phyloP scores from a whole-genome alignment of 2,888 invertebrate genomes.

The Stenoptilia bipunctidactyla region DNA sequence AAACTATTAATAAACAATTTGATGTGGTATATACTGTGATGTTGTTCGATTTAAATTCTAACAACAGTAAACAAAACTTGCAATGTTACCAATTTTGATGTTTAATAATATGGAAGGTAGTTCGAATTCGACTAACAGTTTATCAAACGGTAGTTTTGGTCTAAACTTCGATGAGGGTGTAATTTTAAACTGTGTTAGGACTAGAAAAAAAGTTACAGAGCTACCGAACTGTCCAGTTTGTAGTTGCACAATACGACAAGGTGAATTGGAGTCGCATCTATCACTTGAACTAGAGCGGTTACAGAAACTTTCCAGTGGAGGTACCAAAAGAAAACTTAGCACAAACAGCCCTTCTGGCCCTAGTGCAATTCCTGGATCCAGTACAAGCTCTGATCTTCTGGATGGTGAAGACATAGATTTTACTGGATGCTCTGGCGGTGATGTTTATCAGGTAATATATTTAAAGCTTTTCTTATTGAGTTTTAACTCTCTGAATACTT shows the following conservation, averaged over 20 bases:
- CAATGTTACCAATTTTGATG: conserved; percentile 58
- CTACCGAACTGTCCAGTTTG: conserved; percentile 90
- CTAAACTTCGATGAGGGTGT: conserved; percentile 49
- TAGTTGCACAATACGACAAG: conserved; percentile 83
- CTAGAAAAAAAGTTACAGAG: conserved; percentile 74
- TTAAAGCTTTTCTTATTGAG: too few relatives aligned
- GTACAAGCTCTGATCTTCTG: conserved; percentile 30
- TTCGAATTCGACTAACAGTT: conserved; percentile 38
- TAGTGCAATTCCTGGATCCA: conserved; percentile 36
- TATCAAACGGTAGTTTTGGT: conserved; percentile 31
- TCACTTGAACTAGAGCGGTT: conserved; percentile 76
- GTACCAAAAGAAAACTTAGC: conserved; percentile 48
- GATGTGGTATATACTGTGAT: conserved; percentile 34
- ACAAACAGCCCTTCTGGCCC: conserved; percentile 28
- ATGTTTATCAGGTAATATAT: conserved; percentile 54
- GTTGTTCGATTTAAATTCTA: conserved; percentile 44
- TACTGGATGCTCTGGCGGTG: conserved; percentile 50
- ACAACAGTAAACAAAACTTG: conserved; percentile 25
- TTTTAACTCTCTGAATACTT: neutral
- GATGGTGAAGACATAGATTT: conserved; percentile 47
- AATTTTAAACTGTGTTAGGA: conserved; percentile 63
- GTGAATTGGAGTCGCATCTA: conserved; percentile 88
- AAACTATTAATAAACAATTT: conserved; percentile 25
- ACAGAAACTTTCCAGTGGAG: conserved; percentile 40
- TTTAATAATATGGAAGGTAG: conserved; percentile 60